Evolutionary conservation across 2,113 vertebrate species (phyloP).

Genomic region (Cottus gobio): DNA sequence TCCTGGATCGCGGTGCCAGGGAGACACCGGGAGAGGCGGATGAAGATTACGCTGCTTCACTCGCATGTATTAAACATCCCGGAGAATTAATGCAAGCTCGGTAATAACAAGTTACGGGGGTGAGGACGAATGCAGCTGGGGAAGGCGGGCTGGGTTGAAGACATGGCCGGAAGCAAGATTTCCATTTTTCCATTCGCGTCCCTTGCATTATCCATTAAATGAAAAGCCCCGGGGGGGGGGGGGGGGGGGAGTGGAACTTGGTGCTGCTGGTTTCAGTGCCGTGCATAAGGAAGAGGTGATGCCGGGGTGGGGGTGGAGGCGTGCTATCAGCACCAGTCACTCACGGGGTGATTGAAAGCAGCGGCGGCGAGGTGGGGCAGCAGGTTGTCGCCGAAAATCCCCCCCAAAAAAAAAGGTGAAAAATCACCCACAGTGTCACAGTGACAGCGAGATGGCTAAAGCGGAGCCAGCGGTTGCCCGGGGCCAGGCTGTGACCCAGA

Average conservation of each 20-base stretch:
- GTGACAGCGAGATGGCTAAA: constrained; percentile 40
- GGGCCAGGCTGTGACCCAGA: constrained; percentile 71
- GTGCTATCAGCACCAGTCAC: constrained; percentile 59
- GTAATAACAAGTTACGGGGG: constrained; percentile 66
- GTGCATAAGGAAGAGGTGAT: constrained; percentile 69
- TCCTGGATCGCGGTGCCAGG: not conserved
- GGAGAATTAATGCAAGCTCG: constrained; percentile 68
- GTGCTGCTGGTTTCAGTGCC: constrained; percentile 52
- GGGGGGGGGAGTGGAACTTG: constrained; percentile 62
- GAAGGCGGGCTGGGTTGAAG: too few species aligned
- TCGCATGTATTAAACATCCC: constrained; percentile 37
- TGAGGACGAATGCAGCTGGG: constrained; percentile 39
- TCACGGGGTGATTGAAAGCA: constrained; percentile 12
- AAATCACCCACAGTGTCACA: constrained; percentile 54
- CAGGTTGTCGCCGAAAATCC: constrained; percentile 57
- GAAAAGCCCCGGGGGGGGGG: constrained; percentile 73
- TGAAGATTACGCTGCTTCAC: constrained; percentile 37
- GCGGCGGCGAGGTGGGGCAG: constrained; percentile 42
- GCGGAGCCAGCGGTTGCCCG: constrained; percentile 56
- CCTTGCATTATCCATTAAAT: constrained; percentile 81
- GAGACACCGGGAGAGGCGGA: constrained; percentile 15
- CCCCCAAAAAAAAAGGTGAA: constrained; percentile 52
- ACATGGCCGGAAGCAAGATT: constrained; percentile 74
- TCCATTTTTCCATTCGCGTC: constrained; percentile 68
- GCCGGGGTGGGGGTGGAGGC: constrained; percentile 30